Base-by-base conservation (phyloP, 2,113 vertebrate genomes). In the Neolamprologus modestus region DNA sequence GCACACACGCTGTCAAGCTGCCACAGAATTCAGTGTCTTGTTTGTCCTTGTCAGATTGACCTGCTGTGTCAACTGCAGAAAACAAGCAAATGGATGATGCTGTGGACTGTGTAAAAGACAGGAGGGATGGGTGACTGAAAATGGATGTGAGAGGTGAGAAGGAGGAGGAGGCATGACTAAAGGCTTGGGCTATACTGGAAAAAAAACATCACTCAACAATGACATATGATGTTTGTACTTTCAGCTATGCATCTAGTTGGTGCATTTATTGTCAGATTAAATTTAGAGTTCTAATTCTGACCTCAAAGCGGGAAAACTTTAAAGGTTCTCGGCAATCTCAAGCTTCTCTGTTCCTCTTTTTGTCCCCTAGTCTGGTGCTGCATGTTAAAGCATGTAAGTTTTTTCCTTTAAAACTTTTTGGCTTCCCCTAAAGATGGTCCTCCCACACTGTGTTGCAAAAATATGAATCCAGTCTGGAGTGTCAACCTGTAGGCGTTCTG, bases 41-140 rank as follows among this genome's bases (percentile, higher is more conserved):
- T 88, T 87, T 84, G 93, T 91, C 92, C 93, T 92, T 90, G 92
- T 92, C 88, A 78, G 35, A 85, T 31, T 85, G 87, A 85, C 88
- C 92, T 50, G 88, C 83, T 73, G 87, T 53, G 90, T 88, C 21
- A 55, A 47, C 82, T 61, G 82, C 63, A 82, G 84, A 90, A 90
- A 92, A 92, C 89, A 91, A 90, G 83, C 83, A 81, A 91, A 94
- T 83, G 80, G 83, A 91, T 87, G 87, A 91, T 89, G 85, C 35
- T 73, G 85, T 73, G 80, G 47, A 90, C 45, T 5, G 83, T 50
- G 42, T 52, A 53, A 76, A 35, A 90, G 88, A 78, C 53, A 24
- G 59, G 37, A 66, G 35, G 81, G 33, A 53, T 16, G 35, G 16
- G 78, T 9, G 42, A 59, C 12, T 85, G 81, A 33, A 53, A 80